Conservation (phyloP, 2,113 vertebrate species). For the Strix uralensis region DNA sequence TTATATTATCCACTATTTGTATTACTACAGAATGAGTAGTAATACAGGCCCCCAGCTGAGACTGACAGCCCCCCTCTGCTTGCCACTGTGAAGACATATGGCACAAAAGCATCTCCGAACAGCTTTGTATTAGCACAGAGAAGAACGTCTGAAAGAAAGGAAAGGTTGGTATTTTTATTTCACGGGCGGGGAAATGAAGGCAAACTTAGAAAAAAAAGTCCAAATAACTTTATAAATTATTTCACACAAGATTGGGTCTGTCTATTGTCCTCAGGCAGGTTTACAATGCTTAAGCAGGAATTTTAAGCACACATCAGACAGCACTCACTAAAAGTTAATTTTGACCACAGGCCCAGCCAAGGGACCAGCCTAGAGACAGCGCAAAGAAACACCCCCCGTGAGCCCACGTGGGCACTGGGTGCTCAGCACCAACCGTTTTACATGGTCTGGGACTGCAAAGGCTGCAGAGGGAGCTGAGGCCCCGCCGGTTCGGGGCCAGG, state of each 20-base stretch:
- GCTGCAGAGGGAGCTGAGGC: neutral
- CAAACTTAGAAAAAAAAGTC: neutral
- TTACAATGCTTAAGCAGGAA: neutral
- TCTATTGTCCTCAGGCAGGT: neutral
- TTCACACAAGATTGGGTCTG: neutral
- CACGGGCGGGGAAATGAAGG: slow-evolving; percentile 1
- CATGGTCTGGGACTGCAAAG: neutral
- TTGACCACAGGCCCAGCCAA: neutral
- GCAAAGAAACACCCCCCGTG: neutral
- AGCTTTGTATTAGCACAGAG: slow-evolving; percentile 28
- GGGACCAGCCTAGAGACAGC: neutral
- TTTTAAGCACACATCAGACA: neutral
- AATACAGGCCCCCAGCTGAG: slow-evolving; percentile 62
- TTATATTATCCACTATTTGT: slow-evolving; percentile 67
- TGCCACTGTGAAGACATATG: slow-evolving; percentile 30
- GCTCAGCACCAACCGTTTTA: neutral
- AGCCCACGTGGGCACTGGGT: neutral
- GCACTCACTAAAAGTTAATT: neutral
- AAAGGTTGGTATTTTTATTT: slow-evolving; percentile 18
- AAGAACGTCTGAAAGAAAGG: slow-evolving; percentile 1
- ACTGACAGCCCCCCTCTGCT: slow-evolving; percentile 55
- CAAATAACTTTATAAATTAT: neutral
- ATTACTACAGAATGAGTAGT: slow-evolving; percentile 50
- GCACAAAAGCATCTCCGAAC: slow-evolving; percentile 15
- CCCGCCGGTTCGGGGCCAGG: neutral